Evolutionary conservation across 2,113 vertebrate species (phyloP).

Genomic region (Pimephales promelas): DNA sequence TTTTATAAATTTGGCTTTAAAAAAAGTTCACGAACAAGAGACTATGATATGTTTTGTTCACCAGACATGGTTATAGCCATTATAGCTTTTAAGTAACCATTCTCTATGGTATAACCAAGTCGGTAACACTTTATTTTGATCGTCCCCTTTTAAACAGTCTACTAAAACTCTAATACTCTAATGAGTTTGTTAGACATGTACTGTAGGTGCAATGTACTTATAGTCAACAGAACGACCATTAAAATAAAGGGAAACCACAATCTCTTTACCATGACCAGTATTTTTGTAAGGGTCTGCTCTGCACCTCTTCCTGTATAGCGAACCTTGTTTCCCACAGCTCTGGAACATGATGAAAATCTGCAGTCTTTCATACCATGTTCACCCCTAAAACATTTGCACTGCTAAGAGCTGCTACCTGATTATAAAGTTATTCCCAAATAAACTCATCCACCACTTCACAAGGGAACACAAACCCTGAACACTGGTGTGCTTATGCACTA

Average conservation of each 20-base stretch:
- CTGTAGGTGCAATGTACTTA: no score
- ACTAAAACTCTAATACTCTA: no score
- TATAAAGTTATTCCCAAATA: conserved; percentile 41
- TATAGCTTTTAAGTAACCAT: no score
- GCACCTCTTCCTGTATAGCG: not conserved
- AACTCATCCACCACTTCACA: conserved; percentile 52
- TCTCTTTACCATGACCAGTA: not conserved
- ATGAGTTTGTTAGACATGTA: no score
- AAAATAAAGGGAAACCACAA: no score
- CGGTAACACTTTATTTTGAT: no score
- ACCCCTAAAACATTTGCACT: conserved; percentile 50
- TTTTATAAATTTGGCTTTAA: no score
- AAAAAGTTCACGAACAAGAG: no score
- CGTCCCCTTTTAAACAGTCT: no score
- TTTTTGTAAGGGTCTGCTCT: not conserved
- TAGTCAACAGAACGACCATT: no score
- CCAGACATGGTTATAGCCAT: no score
- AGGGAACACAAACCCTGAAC: conserved; percentile 30
- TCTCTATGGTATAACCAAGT: not conserved
- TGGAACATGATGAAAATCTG: conserved; percentile 26
- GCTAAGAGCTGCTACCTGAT: conserved; percentile 39
- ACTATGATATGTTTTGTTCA: no score
- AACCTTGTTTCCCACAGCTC: conserved; percentile 20
- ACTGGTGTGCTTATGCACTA: conserved; percentile 40
- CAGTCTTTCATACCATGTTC: conserved; percentile 13